Evolutionary conservation across 2,797 vertebrate species (phyloP).

Genomic region (Adelosebastes latens): DNA sequence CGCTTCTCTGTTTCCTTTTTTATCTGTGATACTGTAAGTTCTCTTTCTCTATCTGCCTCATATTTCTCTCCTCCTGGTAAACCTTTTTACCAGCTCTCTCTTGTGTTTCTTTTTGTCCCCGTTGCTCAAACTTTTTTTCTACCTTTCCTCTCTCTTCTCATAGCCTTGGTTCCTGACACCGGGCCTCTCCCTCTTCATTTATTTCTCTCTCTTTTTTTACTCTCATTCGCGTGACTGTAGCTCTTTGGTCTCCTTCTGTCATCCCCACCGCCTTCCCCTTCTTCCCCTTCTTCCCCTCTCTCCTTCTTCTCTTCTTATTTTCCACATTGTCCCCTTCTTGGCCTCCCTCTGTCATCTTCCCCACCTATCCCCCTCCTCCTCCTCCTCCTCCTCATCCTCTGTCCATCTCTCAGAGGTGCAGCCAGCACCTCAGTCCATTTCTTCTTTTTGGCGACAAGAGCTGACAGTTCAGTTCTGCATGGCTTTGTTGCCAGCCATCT

Average conservation of each 20-base stretch:
- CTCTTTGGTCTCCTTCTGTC: constrained; percentile 47
- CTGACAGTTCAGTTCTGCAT: constrained; percentile 60
- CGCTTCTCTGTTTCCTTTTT: constrained; percentile 17
- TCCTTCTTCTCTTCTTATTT: constrained; percentile 35
- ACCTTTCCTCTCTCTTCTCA: constrained; percentile 5
- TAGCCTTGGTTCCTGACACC: constrained; percentile 22
- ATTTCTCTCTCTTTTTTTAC: constrained; percentile 14
- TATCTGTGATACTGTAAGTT: constrained; percentile 1
- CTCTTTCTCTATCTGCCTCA: constrained; percentile 16
- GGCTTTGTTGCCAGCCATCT: constrained; percentile 45
- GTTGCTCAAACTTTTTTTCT: constrained; percentile 17
- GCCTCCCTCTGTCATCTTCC: constrained; percentile 43
- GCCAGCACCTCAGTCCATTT: constrained; percentile 65
- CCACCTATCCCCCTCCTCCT: neutral
- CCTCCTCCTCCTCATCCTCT: neutral
- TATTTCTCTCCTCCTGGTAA: constrained; percentile 14
- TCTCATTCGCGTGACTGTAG: constrained; percentile 1
- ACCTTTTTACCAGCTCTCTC: neutral
- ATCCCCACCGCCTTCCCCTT: constrained; percentile 10
- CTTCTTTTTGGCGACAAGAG: constrained; percentile 62
- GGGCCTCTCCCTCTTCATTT: constrained; percentile 20
- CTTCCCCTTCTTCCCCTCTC: constrained; percentile 1
- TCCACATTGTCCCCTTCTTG: constrained; percentile 34
- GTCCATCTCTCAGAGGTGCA: constrained; percentile 64
- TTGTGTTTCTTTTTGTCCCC: neutral